A percentile compares a stretch with the other conserved stretches of the same genome.
phyloP scores from a whole-genome alignment of 2,888 invertebrate species.

The Petrolisthes manimaculis region DNA sequence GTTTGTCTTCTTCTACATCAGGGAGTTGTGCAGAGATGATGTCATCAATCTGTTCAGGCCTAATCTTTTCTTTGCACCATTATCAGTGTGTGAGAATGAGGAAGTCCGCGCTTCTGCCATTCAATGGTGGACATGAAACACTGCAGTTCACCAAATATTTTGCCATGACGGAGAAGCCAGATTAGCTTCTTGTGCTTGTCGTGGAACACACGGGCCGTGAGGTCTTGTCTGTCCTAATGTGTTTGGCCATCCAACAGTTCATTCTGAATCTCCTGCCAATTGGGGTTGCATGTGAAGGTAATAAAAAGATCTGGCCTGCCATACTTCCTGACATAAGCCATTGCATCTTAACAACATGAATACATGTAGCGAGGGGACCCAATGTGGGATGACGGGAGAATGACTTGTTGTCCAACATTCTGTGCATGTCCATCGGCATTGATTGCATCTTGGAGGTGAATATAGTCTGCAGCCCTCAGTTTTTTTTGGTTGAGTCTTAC shows the following conservation, averaged over 20 bases:
- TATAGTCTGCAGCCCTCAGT: background rate
- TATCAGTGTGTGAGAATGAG: constrained; percentile 28
- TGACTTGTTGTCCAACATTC: background rate
- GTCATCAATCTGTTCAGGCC: constrained; percentile 52
- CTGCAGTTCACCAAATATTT: constrained; percentile 28
- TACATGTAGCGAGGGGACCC: background rate
- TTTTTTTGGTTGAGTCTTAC: background rate
- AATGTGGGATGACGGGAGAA: background rate
- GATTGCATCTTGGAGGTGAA: background rate
- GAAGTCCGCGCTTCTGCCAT: constrained; percentile 67
- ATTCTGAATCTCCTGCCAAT: no score
- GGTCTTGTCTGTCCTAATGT: no score
- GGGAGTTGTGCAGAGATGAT: constrained; percentile 66
- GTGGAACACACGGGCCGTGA: no score
- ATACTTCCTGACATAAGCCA: background rate
- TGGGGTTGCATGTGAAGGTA: no score
- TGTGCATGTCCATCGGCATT: background rate
- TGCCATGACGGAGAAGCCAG: constrained; percentile 65
- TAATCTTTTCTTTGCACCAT: background rate
- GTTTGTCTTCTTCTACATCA: constrained; percentile 54
- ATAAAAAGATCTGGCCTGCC: no score
- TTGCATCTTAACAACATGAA: background rate
- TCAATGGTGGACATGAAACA: constrained; percentile 65
- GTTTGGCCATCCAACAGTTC: no score
- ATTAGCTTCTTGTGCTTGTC: constrained; percentile 67